Percentiles rank a stretch among this genome's conserved stretches.
phyloP scores from a whole-genome alignment of 1,140 invertebrate species.

The Theocolax elegans region DNA sequence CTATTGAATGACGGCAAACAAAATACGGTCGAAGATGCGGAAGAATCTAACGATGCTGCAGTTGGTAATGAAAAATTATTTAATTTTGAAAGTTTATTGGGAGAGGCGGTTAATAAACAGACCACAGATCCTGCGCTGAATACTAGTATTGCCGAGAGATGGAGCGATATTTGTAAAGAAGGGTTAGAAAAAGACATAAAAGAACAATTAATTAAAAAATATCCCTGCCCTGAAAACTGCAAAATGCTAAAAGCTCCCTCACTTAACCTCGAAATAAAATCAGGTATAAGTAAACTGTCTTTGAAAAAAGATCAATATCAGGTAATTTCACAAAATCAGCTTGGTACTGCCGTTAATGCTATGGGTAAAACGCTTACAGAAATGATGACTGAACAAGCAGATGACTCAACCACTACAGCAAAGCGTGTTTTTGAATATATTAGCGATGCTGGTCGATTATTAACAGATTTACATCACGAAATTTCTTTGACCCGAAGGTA shows the following conservation, averaged over 20 bases:
- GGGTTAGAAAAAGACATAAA: neutral
- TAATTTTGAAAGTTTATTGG: neutral
- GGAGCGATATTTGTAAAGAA: neutral
- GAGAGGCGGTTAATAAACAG: neutral
- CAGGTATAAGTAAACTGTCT: neutral
- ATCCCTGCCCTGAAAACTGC: constrained; percentile 11
- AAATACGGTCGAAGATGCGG: neutral
- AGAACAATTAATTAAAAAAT: constrained; percentile 2
- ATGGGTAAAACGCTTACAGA: neutral
- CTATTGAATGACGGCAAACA: too few relatives aligned
- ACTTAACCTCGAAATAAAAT: constrained; percentile 7
- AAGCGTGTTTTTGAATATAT: neutral
- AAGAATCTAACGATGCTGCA: neutral
- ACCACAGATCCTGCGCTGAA: neutral
- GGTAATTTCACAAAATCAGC: neutral
- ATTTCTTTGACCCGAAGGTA: constrained; percentile 21
- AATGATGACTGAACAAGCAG: neutral
- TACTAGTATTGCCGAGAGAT: neutral
- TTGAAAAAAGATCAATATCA: constrained; percentile 5
- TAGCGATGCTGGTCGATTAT: constrained; percentile 25
- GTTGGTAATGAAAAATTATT: neutral
- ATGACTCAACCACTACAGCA: neutral
- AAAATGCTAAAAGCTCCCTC: neutral
- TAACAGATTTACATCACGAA: constrained; percentile 25
- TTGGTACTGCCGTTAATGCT: neutral